Base-by-base conservation (phyloP, 2,113 vertebrate species). In the Seriola dumerili region DNA sequence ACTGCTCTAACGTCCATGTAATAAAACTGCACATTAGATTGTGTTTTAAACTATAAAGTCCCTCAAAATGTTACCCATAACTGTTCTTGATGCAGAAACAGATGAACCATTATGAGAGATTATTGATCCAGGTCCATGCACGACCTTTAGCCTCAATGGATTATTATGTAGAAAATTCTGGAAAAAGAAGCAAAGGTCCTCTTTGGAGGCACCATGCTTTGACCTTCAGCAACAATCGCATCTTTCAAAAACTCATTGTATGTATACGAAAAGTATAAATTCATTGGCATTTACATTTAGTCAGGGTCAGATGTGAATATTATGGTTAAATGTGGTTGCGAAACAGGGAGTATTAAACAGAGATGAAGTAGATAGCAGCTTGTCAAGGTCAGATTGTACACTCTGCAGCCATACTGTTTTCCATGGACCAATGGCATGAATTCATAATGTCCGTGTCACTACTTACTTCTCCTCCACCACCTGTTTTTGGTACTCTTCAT, bases 391-490 rank as follows among this genome's bases (percentile, higher is more conserved):
- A 93, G 77, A 80, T 54, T 63, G 38, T 7, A 73, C 42, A 59
- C n/a, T 72, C 38, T 78, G 72, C 77, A 86, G 79, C 65, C 83
- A 68, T 38, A 29, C 36, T 71, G 66, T 19, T 72, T 5, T 38
- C 29, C 13, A 25, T 8, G 10, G 76, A 36, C 65, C 80, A 32
- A 14, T 54, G 62, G 23, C 75, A 76, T 23, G 66, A 38, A 36
- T 72, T 75, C 25, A 73, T 12, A 25, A 12, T 11, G 40, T 78
- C 40, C 3, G 1, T 71, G 80, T 72, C 44, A 11, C 42, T 94
- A 99, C 98, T 99, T 95, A 99, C 98, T 99, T 98, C 94, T 99
- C 98, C 92, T 99, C 97, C 91, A 99, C 96, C 92, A 99, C 1
- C 86, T 99, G 98, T 92, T 98, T 99, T 85, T 99, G 98, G 90